Base-by-base conservation (phyloP, 2,113 vertebrate species). In the Spilogale gracilis region DNA sequence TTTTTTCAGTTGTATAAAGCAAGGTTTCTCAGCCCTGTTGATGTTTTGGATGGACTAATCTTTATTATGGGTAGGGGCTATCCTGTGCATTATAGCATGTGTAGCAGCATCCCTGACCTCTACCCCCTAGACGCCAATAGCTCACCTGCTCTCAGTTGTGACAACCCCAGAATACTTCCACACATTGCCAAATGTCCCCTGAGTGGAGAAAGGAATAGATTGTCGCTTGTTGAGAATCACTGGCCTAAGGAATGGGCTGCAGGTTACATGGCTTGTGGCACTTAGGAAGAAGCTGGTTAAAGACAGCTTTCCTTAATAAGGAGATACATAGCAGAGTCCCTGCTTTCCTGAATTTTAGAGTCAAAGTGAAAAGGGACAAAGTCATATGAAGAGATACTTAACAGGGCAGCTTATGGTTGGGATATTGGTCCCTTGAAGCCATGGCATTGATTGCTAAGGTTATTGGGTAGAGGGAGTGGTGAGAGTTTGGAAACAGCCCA, bases 371-470 rank as follows among this genome's bases (percentile, higher is more conserved):
- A 95, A 78, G 30, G 52, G 60, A 86, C 76, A 86, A 82, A 89
- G 25, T 89, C 88, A 10, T 65, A 76, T 86, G 25, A 82, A 85
- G 91, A 88, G 85, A 78, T 25, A 73, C 14, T 86, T 63, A 86
- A 61, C 27, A 20, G 16, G 90, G 32, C 65, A 73, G 56, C 79
- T 85, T 89, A 58, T 45, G 38, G 9, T 71, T 92, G 65, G 79
- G 73, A 38, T 89, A 14, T 65, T 30, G 32, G 84, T 89, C 8
- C 67, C 95, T 95, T 65, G 38, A 94, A 92, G 78, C 20, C 58
- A 84, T 73, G 69, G 27, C 43, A 61, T 23, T 61, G 78, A 91
- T 61, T 56, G 32, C 54, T 54, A 96, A 50, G 38, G 58, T 85
- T 94, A 23, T 25, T 71, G 3, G 45, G 11, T n/a, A 74, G 45